phyloP scores from a whole-genome alignment of 1,140 invertebrate genomes.

The Leptinotarsa undecemlineata region DNA sequence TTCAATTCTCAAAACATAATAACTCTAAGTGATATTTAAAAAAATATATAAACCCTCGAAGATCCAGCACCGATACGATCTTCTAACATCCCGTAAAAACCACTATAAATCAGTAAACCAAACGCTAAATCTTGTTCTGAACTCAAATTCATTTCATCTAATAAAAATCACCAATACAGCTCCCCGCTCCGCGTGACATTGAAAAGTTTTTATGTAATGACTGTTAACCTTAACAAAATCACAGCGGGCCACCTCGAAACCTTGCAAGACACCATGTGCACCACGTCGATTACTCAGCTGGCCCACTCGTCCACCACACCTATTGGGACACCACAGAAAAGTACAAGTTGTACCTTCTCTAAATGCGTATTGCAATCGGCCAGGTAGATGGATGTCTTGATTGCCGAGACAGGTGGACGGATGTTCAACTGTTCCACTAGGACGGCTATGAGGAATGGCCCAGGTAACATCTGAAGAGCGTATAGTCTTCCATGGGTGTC shows the following conservation, averaged over 20 bases:
- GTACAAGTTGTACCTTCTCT: slow-evolving; percentile 12
- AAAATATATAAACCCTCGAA: too few relatives aligned
- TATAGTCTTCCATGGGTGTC: not conserved
- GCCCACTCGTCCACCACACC: not conserved
- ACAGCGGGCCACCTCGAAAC: not conserved
- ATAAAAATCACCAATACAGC: not conserved
- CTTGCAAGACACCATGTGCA: not conserved
- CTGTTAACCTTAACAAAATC: slow-evolving; percentile 15
- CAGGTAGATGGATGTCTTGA: not conserved
- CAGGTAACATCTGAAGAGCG: slow-evolving; percentile 14
- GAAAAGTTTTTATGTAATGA: slow-evolving; percentile 19
- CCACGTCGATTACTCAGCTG: not conserved
- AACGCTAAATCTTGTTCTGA: too few relatives aligned
- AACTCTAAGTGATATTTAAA: too few relatives aligned
- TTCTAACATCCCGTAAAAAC: too few relatives aligned
- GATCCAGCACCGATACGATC: too few relatives aligned
- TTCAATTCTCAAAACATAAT: too few relatives aligned
- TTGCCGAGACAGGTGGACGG: not conserved
- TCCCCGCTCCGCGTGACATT: slow-evolving; percentile 16
- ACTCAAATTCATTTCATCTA: not conserved
- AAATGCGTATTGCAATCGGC: slow-evolving; percentile 11
- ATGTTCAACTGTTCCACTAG: not conserved
- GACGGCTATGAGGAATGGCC: slow-evolving; percentile 9
- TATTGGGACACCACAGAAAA: slow-evolving; percentile 8
- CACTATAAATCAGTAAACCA: too few relatives aligned